These are phyloP conservation scores for Pterostichus niger DNA, from an alignment of 2,888 invertebrate species.

Conservation along the genomic window DNA sequence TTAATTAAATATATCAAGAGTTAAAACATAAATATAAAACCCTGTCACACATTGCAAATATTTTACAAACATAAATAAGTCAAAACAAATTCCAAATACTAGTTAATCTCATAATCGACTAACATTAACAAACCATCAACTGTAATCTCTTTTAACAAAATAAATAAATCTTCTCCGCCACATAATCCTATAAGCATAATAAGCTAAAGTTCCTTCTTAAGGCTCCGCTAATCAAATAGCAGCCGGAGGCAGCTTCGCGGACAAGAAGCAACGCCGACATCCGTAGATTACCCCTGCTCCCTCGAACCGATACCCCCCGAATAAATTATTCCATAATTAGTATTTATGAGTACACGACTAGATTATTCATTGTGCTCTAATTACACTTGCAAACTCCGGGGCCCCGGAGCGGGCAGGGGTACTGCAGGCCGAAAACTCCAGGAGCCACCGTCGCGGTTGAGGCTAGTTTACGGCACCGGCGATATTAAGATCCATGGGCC, in stretches of 20 bases:
- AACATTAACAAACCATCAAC: conserved; percentile 14
- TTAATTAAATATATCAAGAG: conserved; percentile 4
- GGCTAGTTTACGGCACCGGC: conserved; percentile 27
- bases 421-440: conserved; percentile 4
- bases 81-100: neutral
- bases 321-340: conserved; percentile 71
- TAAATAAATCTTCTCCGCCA: conserved; percentile 14
- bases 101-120: neutral
- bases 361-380: conserved; percentile 74
- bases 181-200: conserved; percentile 20
- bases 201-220: conserved; percentile 68
- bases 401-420: neutral
- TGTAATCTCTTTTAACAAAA: neutral
- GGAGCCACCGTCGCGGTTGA: neutral
- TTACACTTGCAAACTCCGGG: conserved; percentile 72
- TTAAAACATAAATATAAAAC: neutral
- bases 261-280: conserved; percentile 49
- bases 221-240: conserved; percentile 5
- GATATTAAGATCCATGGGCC: conserved; percentile 64
- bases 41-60: neutral
- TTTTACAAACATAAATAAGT: neutral
- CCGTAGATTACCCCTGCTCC: conserved; percentile 39
- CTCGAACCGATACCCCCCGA: conserved; percentile 65
- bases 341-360: conserved; percentile 73
- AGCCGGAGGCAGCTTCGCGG: too few relatives aligned